phyloP scores from a whole-genome alignment of 2,888 invertebrate species.

The Cheilosia soror region DNA sequence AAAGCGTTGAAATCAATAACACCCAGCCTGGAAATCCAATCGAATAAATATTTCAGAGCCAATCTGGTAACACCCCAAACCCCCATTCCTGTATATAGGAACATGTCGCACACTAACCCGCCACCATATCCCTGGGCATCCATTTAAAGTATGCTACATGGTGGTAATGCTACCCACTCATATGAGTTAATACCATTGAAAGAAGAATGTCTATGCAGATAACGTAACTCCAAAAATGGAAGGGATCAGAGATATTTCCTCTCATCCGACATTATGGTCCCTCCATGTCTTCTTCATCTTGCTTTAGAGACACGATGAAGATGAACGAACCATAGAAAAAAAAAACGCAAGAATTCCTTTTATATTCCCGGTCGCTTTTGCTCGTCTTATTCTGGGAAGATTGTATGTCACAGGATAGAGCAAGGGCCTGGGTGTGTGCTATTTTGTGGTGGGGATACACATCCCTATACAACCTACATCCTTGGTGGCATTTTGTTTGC shows the following conservation, averaged over 20 bases:
- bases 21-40: conserved; percentile 48
- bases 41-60: conserved; percentile 63
- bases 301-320: conserved; percentile 1
- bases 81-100: conserved; percentile 10
- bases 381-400: conserved; percentile 3
- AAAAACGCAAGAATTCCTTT: conserved; percentile 42
- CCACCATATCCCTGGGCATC: conserved; percentile 6
- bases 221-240: conserved; percentile 60
- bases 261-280: conserved; percentile 53
- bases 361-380: conserved; percentile 23
- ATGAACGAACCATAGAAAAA: conserved; percentile 15
- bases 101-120: conserved; percentile 15
- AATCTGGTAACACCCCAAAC: conserved; percentile 53
- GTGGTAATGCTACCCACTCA: conserved; percentile 44
- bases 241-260: conserved; percentile 61
- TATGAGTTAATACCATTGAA: conserved; percentile 58
- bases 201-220: conserved; percentile 64
- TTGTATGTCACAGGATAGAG: conserved; percentile 5
- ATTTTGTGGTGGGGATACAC: neutral
- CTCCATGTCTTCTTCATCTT: conserved; percentile 40
- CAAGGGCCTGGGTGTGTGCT: neutral
- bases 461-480: neutral
- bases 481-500: conserved; percentile 36
- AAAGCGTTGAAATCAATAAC: conserved; percentile 57
- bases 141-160: conserved; percentile 38